Conservation (phyloP, 2,113 vertebrate genomes). For the Channa argus region DNA sequence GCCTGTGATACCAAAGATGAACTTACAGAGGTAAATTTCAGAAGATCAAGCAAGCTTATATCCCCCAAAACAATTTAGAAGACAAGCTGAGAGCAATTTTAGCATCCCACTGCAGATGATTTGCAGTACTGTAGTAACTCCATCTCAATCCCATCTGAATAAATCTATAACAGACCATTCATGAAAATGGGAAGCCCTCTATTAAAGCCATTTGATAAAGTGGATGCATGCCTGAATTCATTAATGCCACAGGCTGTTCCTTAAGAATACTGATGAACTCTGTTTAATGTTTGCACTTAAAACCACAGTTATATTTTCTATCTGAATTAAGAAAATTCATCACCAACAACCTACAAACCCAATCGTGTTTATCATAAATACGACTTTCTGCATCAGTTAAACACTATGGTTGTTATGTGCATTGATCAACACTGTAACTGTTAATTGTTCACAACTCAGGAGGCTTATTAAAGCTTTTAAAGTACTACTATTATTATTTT, state of each 20-base stretch:
- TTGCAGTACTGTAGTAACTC: slow-evolving; percentile 57
- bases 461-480: slow-evolving; percentile 19
- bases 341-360: neutral
- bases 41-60: slow-evolving; percentile 44
- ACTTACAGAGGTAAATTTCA: slow-evolving; percentile 34
- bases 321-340: slow-evolving; percentile 19
- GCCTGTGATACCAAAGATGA: neutral
- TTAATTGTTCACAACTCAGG: neutral
- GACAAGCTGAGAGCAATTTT: slow-evolving; percentile 42
- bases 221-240: slow-evolving; percentile 71
- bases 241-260: slow-evolving; percentile 58
- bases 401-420: slow-evolving; percentile 17
- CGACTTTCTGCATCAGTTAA: neutral
- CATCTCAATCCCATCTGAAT: slow-evolving; percentile 66
- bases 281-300: slow-evolving; percentile 44
- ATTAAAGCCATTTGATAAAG: slow-evolving; percentile 78
- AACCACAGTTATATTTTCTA: slow-evolving; percentile 19
- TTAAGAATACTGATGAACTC: slow-evolving; percentile 73
- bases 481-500: slow-evolving; percentile 28
- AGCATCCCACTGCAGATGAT: slow-evolving; percentile 59
- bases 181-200: slow-evolving; percentile 69
- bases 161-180: slow-evolving; percentile 72
- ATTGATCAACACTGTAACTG: neutral
- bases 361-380: slow-evolving; percentile 36
- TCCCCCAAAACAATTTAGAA: slow-evolving; percentile 49